phyloP scores from a whole-genome alignment of 2,888 invertebrate species.

The Emmelina monodactyla region DNA sequence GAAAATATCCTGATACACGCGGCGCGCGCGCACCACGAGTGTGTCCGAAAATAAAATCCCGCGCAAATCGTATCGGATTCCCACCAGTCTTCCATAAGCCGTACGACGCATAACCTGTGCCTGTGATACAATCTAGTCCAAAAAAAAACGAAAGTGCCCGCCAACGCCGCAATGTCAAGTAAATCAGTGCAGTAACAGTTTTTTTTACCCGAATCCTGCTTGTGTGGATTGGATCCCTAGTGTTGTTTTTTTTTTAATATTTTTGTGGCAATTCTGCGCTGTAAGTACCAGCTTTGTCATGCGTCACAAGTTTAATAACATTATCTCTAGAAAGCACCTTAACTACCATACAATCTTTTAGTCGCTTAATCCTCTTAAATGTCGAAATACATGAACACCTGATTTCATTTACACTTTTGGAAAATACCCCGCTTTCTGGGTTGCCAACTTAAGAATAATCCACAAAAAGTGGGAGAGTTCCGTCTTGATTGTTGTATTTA shows the following conservation, averaged over 20 bases:
- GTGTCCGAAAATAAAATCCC: conserved; percentile 45
- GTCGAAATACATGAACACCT: no score
- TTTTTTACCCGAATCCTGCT: conserved; percentile 21
- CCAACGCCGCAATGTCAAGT: conserved; percentile 44
- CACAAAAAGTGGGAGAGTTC: no score
- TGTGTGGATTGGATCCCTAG: conserved; percentile 40
- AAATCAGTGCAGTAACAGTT: conserved; percentile 13
- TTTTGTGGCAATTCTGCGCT: conserved; percentile 40
- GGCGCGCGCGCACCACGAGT: conserved; percentile 31
- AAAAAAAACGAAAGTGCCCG: conserved; percentile 23
- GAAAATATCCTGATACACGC: conserved; percentile 30
- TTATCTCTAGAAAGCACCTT: no score
- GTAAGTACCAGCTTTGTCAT: conserved; percentile 34
- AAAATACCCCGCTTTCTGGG: no score
- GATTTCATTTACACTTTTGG: no score
- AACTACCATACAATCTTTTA: no score
- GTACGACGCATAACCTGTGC: conserved; percentile 26
- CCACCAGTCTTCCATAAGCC: conserved; percentile 43
- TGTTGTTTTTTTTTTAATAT: conserved; percentile 27
- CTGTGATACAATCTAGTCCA: conserved; percentile 56
- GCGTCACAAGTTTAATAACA: no score
- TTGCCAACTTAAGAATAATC: no score
- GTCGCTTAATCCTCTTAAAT: no score
- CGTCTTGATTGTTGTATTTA: no score
- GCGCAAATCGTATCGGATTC: conserved; percentile 50